Conservation (phyloP, 1,140 invertebrate genomes). For the Oryctes rhinoceros region DNA sequence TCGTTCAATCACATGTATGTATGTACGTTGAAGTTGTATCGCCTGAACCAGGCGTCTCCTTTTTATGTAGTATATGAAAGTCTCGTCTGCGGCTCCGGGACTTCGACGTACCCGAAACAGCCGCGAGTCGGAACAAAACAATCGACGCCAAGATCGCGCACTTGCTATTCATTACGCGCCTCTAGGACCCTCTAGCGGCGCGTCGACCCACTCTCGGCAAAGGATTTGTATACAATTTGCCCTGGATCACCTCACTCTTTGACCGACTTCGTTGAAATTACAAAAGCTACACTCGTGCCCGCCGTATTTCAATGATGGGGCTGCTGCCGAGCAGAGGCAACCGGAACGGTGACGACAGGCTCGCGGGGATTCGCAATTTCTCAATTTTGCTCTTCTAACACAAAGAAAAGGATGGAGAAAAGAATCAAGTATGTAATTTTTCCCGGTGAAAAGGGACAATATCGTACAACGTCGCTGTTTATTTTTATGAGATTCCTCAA, state of each 20-base stretch:
- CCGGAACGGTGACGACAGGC: slow-evolving; percentile 22
- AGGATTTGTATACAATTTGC: slow-evolving; percentile 51
- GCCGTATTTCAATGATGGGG: slow-evolving; percentile 35
- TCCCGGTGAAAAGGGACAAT: slow-evolving; percentile 31
- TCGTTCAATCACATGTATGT: background rate
- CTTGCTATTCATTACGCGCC: slow-evolving; percentile 45
- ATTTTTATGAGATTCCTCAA: slow-evolving; percentile 32
- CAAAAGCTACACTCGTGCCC: slow-evolving; percentile 31
- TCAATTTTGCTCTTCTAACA: slow-evolving; percentile 14
- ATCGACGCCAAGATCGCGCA: slow-evolving; percentile 33
- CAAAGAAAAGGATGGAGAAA: slow-evolving; percentile 1
- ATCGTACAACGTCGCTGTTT: slow-evolving; percentile 26
- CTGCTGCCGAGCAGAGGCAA: background rate
- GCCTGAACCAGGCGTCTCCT: background rate
- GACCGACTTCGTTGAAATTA: slow-evolving; percentile 37
- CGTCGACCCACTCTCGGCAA: slow-evolving; percentile 36
- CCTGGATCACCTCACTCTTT: slow-evolving; percentile 44
- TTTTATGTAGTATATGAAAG: background rate
- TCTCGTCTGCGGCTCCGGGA: background rate
- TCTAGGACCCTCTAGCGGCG: slow-evolving; percentile 39
- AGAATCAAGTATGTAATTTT: slow-evolving; percentile 31
- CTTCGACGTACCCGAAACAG: slow-evolving; percentile 15
- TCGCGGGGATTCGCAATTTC: slow-evolving; percentile 34
- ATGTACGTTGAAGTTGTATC: background rate
- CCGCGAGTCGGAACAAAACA: slow-evolving; percentile 40